Base-by-base conservation (phyloP, 2,797 vertebrate genomes). In the Cottoperca gobio region DNA sequence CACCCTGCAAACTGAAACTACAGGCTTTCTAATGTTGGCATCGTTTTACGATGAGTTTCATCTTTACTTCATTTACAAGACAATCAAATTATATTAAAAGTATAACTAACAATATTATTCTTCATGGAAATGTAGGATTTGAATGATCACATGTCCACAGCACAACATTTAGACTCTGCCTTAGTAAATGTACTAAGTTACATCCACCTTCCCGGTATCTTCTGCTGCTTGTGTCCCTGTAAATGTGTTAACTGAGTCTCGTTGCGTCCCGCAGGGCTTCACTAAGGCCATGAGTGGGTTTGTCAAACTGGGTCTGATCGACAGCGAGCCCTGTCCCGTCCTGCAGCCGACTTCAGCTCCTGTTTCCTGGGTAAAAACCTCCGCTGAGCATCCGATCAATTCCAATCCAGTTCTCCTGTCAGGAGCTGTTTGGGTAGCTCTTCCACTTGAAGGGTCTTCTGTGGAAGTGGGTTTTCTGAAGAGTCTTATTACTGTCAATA, bases 261-360 rank as follows among this genome's bases (percentile, higher is more conserved):
- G 16, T 23, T 71, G 2, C 65, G n/a, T 89, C 66, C 23, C 10
- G 31, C 84, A 99, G 97, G 98, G 97, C 11, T 99, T 95, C 87
- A 92, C 95, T 8, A 96, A 93, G 81, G 95, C 95, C 53, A 93
- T 98, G 94, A 93, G 91, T 78, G 95, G 96, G 11, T 97, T 99
- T 78, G 91, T 98, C 66, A 97, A 96, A 86, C 76, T 99, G 76
- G 97, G 97, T 74, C 93, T 99, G 83, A 97, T 99, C 81, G 95
- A 95, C 86, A 87, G 91, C 26, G 95, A 97, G 62, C 91, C 94
- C 2, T 93, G 90, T 76, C 95, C 96, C 50, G 49, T 94, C 67
- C 90, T 97, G 63, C 91, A 48, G 19, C 82, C 84, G 19, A 87
- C 88, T 2, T 84, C 85, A 0, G 71, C 90, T 35, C 86, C 93